Evolutionary conservation across 37 sponge, comb jelly and placozoan species (phyloP), one percentile per base, ranked within the genome.

Genomic region (Corticium candelabrum): DNA sequence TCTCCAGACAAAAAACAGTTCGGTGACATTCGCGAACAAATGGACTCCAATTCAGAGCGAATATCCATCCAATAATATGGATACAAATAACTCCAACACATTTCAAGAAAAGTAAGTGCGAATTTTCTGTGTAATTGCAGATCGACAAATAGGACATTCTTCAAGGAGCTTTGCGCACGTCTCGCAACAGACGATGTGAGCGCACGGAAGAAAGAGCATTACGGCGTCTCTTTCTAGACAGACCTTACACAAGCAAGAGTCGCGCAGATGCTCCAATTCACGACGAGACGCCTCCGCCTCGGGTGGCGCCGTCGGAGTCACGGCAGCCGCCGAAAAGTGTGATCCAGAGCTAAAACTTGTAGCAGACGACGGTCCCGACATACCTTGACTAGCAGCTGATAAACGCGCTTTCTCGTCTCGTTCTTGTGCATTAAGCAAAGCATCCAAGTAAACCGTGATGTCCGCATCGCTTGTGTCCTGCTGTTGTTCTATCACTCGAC

Each of bases 131-230:
- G 11, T 21, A 27, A 50, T 50, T 21, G 15, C 15, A 50, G 62
- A 50, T 50, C 62, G 73, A 32, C 73, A 70, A 4, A 70, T 70
- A 34, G 73, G 73, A 34, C 73, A 70, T 70, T 70, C 31, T 7
- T 4, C 5, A 7, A 70, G 35, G 5, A 34, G 5, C 7, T 70
- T 4, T 32, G 73, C 7, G 73, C 73, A 70, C 5, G 36, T 4
- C 73, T 70, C 35, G 73, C 73, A 70, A 32, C 73, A 70, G 5
- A 70, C 35, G 5, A 70, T 29, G 73, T 70, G 73, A 5, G 73
- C 73, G 21, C 73, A 70, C 35, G 73, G 73, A 70, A 29, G 7
- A 15, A 70, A 70, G 73, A 70, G 31, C 33, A 29, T 4, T 5
- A 5, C 4, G 29, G 73, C 73, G 4, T 70, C 35, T 34, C 73